Evolutionary conservation across 2,113 vertebrate genomes (phyloP).

Genomic region (Craseonycteris thonglongyai): DNA sequence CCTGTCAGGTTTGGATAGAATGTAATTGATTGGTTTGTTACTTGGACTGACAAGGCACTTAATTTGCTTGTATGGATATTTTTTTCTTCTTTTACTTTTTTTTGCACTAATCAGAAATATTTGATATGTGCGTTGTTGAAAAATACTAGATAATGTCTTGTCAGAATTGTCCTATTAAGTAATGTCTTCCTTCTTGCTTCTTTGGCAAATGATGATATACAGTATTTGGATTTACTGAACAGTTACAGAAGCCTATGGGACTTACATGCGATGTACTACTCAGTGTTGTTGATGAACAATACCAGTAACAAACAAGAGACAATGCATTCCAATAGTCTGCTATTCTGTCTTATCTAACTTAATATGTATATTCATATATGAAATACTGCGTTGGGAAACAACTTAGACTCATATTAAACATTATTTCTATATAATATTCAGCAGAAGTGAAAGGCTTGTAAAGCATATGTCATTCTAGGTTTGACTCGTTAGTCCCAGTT

Average conservation of each 20-base stretch:
- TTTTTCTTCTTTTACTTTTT: constrained; percentile 57
- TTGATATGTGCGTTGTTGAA: constrained; percentile 78
- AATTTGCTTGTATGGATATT: constrained; percentile 75
- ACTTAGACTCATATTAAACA: constrained; percentile 65
- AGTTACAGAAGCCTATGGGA: constrained; percentile 79
- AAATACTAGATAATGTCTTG: constrained; percentile 79
- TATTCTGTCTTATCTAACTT: constrained; percentile 53
- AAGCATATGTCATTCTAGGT: constrained; percentile 59
- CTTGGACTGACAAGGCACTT: constrained; percentile 81
- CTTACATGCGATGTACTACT: constrained; percentile 69
- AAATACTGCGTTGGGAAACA: constrained; percentile 55
- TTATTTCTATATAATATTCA: constrained; percentile 69
- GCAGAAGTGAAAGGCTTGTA: constrained; percentile 73
- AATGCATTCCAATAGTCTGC: constrained; percentile 64
- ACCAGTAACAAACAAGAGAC: constrained; percentile 62
- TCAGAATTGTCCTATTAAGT: constrained; percentile 82
- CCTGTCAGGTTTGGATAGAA: constrained; percentile 81
- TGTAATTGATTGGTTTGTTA: constrained; percentile 82
- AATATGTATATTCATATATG: constrained; percentile 63
- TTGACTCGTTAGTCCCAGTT: constrained; percentile 65
- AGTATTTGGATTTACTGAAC: constrained; percentile 81
- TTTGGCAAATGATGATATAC: constrained; percentile 77
- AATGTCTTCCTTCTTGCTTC: constrained; percentile 80
- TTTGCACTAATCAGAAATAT: constrained; percentile 79
- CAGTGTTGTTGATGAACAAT: constrained; percentile 54